Evolutionary conservation across 2,113 vertebrate genomes (phyloP).

Genomic region (Tyrannus savana): DNA sequence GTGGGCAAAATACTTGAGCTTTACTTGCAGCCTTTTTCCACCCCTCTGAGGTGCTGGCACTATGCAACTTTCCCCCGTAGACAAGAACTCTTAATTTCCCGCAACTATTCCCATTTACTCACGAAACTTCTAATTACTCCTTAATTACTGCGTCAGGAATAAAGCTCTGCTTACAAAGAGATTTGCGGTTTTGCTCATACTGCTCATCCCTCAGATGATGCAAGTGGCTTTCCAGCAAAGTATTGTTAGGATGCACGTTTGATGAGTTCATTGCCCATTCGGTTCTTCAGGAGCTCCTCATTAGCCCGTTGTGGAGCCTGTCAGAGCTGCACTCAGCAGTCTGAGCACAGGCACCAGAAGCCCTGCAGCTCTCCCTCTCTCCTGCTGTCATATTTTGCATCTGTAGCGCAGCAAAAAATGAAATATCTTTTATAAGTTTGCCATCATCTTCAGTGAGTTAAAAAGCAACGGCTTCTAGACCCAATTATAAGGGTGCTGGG

Average conservation of each 20-base stretch:
- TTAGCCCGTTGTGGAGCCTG: background rate
- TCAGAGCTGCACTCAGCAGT: background rate
- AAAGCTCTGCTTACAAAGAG: slow-evolving; percentile 30
- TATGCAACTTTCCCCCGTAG: background rate
- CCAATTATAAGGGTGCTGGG: background rate
- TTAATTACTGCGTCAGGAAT: slow-evolving; percentile 40
- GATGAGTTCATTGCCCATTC: background rate
- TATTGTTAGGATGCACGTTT: background rate
- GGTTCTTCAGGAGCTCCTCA: background rate
- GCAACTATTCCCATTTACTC: slow-evolving; percentile 15
- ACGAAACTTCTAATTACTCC: slow-evolving; percentile 45
- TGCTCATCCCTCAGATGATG: background rate
- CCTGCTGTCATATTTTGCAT: background rate
- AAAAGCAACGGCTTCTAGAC: background rate
- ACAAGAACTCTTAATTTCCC: background rate
- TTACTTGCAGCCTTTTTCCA: background rate
- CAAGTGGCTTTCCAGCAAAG: background rate
- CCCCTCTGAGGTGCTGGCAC: background rate
- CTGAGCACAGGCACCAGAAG: background rate
- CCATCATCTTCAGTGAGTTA: background rate
- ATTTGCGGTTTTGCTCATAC: background rate
- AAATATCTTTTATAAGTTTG: background rate
- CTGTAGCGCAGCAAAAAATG: background rate
- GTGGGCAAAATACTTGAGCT: background rate
- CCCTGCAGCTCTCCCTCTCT: background rate